Percentiles rank a stretch among this genome's conserved stretches.
Evolutionary conservation across 2,888 invertebrate species (phyloP).

Genomic region (Ashinkailepas kermadecensis): DNA sequence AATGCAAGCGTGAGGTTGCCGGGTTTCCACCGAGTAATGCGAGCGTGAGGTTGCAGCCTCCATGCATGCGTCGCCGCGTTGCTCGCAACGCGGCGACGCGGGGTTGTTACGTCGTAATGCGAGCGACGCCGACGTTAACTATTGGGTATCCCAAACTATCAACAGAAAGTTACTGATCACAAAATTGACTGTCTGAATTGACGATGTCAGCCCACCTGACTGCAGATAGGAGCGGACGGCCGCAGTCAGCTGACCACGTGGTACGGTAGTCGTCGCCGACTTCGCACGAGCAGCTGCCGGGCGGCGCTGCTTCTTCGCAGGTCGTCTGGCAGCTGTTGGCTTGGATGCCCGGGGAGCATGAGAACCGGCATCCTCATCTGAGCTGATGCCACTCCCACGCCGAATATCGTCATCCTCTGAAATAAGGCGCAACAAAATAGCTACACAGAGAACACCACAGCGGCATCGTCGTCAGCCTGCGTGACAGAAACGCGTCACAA

Average conservation of each 20-base stretch:
- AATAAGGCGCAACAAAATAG: too few species aligned
- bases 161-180: too few species aligned
- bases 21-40: too few species aligned
- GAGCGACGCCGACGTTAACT: too few species aligned
- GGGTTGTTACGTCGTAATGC: too few species aligned
- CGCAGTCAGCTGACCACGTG: neutral
- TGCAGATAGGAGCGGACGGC: neutral
- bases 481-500: too few species aligned
- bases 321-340: neutral
- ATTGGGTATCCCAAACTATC: too few species aligned
- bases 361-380: neutral
- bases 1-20: too few species aligned
- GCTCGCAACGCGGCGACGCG: neutral
- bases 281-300: neutral
- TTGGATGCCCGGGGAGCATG: neutral
- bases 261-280: neutral
- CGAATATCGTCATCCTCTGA: neutral
- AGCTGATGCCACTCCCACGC: neutral
- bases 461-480: too few species aligned
- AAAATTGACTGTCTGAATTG: too few species aligned
- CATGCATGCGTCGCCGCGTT: neutral
- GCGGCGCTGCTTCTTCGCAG: neutral
- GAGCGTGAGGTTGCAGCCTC: neutral
- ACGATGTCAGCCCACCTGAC: neutral
- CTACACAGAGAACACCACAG: too few species aligned